Evolutionary conservation across 30 jellyfish, hydroid and myxozoan genomes (phyloP), one percentile per base, ranked within the genome.

Genomic region (Sanderia malayensis): DNA sequence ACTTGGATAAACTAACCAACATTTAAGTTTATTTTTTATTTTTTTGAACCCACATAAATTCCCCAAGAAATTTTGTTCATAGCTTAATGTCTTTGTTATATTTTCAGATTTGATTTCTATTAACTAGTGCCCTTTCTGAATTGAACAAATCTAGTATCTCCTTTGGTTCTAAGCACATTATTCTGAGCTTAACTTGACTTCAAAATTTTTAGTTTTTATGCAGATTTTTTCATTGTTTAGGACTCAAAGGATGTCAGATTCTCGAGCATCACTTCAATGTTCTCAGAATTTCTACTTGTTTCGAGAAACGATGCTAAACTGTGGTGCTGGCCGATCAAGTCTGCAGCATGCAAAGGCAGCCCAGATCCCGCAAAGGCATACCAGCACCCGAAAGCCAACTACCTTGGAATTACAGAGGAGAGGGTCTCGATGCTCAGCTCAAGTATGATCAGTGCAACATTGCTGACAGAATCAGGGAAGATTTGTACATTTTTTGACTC

Each of bases 401-500:
- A 0, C 67, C 69, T 79, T 24, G n/a, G 69, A 24, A 65, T 79
- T 32, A 45, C 25, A 8, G 60, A 64, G 6, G 90, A 79, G 64
- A 67, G 66, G 29, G 61, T 86, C 71, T 57, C 47, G 33, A 22
- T 53, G 26, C 63, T 86, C 17, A 72, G 63, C 45, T 71, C 89
- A 27, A 68, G 71, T 37, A 27, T 73, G 27, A 53, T 78, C 55
- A 67, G 94, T 31, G 80, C 84, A 1, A 70, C 96, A 58, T 31
- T 86, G n/a, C 62, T 86, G 27, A 76, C 88, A 23, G 84, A 73
- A 21, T 61, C 85, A 0, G 84, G 88, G 37, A 61, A 74, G 27
- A 44, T 74, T 33, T 67, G 78, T 44, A 64, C 96, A 0, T 79
- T 86, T 66, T 79, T 76, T 77, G 96, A 86, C 49, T 45, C 82